These are phyloP conservation scores for Mellivora capensis DNA, from an alignment of 2,113 vertebrate genomes.

Conservation along the genomic window DNA sequence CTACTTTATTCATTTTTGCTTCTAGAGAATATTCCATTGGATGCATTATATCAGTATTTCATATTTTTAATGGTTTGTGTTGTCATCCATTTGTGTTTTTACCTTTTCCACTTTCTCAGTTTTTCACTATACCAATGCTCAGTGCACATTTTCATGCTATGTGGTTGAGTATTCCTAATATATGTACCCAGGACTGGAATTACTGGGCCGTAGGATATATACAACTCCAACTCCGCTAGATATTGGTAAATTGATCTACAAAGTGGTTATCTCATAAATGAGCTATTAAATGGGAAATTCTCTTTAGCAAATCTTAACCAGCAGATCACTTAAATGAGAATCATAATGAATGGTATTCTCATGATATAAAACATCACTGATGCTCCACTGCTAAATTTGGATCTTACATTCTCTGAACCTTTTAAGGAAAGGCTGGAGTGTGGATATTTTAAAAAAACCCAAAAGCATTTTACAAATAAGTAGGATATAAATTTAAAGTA, in stretches of 20 bases:
- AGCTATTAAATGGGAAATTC: background rate
- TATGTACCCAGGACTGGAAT: background rate
- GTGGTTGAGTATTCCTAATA: background rate
- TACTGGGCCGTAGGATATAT: background rate
- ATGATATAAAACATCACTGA: slow-evolving; percentile 12
- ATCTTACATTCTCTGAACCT: background rate
- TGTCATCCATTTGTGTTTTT: background rate
- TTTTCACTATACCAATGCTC: background rate
- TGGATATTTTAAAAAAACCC: background rate
- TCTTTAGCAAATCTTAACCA: slow-evolving; percentile 62
- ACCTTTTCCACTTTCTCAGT: background rate
- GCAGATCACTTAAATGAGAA: slow-evolving; percentile 71
- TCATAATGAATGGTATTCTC: slow-evolving; percentile 64
- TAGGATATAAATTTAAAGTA: background rate
- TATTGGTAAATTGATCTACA: background rate
- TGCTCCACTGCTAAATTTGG: slow-evolving; percentile 57
- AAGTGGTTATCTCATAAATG: background rate
- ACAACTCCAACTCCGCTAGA: background rate
- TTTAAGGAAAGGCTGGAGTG: slow-evolving; percentile 58
- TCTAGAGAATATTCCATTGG: background rate
- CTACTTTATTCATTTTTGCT: background rate
- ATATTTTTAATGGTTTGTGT: background rate
- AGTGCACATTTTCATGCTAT: background rate
- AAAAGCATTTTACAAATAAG: slow-evolving; percentile 20
- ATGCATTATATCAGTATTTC: background rate